phyloP scores from a whole-genome alignment of 2,888 invertebrate species.

The Drosophila meridionalis region DNA sequence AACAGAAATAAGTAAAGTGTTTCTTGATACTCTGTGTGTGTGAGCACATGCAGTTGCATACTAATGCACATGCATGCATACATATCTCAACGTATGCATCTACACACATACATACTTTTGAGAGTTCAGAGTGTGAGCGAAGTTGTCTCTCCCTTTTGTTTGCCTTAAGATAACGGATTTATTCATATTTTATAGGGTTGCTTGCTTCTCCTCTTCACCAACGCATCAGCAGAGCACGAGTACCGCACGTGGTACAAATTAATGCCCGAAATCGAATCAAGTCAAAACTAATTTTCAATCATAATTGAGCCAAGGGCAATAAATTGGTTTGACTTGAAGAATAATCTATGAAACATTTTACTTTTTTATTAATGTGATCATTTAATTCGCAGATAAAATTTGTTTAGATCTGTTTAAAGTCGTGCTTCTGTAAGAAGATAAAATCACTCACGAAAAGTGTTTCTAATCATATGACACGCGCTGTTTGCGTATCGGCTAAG shows the following conservation, averaged over 20 bases:
- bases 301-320: too few relatives aligned
- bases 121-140: background rate
- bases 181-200: background rate
- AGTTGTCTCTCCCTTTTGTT: background rate
- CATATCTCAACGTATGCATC: background rate
- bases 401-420: too few relatives aligned
- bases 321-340: too few relatives aligned
- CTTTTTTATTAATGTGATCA: too few relatives aligned
- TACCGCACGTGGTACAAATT: background rate
- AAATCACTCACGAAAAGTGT: background rate
- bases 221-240: background rate
- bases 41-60: background rate
- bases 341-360: too few relatives aligned
- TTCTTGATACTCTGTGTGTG: too few relatives aligned
- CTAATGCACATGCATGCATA: background rate
- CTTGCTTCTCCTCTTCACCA: background rate
- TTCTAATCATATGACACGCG: background rate
- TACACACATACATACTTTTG: background rate
- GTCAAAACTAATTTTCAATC: too few relatives aligned
- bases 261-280: background rate
- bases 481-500: slow-evolving; percentile 5
- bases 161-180: background rate
- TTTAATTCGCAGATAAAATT: too few relatives aligned
- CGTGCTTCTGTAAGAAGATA: background rate
- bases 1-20: background rate